phyloP scores from a whole-genome alignment of 2,888 invertebrate genomes.

The Cacoxenus indagator region DNA sequence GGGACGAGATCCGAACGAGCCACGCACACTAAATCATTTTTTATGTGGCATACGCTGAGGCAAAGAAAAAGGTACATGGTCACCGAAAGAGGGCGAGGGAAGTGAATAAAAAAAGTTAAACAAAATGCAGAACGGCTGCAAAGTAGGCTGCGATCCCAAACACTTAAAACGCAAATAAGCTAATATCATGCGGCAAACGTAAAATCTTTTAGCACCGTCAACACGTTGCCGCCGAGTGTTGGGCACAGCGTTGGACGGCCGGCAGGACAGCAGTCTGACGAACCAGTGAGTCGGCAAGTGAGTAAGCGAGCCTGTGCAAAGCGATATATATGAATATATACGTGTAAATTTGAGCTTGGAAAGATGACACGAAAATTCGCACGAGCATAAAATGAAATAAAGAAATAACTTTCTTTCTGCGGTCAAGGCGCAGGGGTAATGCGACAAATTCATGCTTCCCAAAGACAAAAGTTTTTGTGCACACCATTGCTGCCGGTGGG shows the following conservation, averaged over 20 bases:
- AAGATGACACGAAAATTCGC: constrained; percentile 20
- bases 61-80: background rate
- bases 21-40: constrained; percentile 65
- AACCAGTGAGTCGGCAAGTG: background rate
- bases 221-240: constrained; percentile 48
- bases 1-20: constrained; percentile 54
- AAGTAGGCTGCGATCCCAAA: constrained; percentile 17
- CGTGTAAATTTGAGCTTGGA: constrained; percentile 12
- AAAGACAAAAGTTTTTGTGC: background rate
- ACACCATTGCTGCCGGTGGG: background rate
- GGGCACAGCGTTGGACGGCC: constrained; percentile 14
- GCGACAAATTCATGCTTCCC: background rate
- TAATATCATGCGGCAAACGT: constrained; percentile 59
- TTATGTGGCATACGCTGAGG: constrained; percentile 49
- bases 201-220: constrained; percentile 64
- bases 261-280: background rate
- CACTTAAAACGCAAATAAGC: constrained; percentile 58
- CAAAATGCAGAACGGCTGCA: constrained; percentile 22
- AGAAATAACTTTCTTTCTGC: background rate
- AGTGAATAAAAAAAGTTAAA: constrained; percentile 22
- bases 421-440: background rate
- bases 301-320: background rate
- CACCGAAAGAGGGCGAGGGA: constrained; percentile 7
- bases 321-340: constrained; percentile 1
- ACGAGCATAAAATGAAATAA: constrained; percentile 15